A percentile compares a stretch with the other conserved stretches of the same genome.
Evolutionary conservation across 2,797 vertebrate species (phyloP).

Genomic region (Pseudomugil tenellus): DNA sequence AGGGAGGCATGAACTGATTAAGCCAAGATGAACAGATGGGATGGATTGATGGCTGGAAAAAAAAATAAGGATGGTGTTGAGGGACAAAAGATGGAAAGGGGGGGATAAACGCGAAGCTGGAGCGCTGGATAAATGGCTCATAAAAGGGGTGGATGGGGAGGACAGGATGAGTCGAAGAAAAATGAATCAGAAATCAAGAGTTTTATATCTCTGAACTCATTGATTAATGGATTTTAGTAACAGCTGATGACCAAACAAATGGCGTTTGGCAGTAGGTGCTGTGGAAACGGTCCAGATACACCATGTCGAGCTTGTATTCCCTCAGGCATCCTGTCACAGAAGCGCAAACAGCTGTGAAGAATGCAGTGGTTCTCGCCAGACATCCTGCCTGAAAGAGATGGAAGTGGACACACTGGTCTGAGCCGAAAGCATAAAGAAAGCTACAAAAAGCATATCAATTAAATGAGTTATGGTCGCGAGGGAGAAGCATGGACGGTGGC

Average conservation of each 20-base stretch:
- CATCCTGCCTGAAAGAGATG: slow-evolving; percentile 12
- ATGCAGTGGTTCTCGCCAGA: slow-evolving; percentile 9
- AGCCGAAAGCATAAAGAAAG: slow-evolving; percentile 14
- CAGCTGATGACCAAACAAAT: slow-evolving; percentile 26
- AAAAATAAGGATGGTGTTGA: slow-evolving; percentile 37
- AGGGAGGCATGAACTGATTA: slow-evolving; percentile 25
- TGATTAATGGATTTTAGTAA: slow-evolving; percentile 26
- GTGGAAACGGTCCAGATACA: slow-evolving; percentile 31
- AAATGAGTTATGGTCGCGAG: slow-evolving; percentile 44
- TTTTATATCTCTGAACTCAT: slow-evolving; percentile 13
- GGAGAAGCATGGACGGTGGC: slow-evolving; percentile 22
- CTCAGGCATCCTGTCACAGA: slow-evolving; percentile 13
- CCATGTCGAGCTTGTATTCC: slow-evolving; percentile 8
- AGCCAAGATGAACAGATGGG: slow-evolving; percentile 58
- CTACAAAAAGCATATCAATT: slow-evolving; percentile 33
- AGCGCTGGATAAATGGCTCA: neutral
- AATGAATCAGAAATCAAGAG: slow-evolving; percentile 6
- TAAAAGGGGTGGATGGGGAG: neutral
- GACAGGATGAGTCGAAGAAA: slow-evolving; percentile 9
- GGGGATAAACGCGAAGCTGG: neutral
- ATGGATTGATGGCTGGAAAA: slow-evolving; percentile 40
- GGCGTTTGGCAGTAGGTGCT: slow-evolving; percentile 20
- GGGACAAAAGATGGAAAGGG: slow-evolving; percentile 35
- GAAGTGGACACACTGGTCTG: slow-evolving; percentile 5
- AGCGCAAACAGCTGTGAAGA: slow-evolving; percentile 35